Percentiles rank a stretch among this genome's conserved stretches.
phyloP scores from a whole-genome alignment of 2,113 vertebrate species.

The Rhinoderma darwinii region DNA sequence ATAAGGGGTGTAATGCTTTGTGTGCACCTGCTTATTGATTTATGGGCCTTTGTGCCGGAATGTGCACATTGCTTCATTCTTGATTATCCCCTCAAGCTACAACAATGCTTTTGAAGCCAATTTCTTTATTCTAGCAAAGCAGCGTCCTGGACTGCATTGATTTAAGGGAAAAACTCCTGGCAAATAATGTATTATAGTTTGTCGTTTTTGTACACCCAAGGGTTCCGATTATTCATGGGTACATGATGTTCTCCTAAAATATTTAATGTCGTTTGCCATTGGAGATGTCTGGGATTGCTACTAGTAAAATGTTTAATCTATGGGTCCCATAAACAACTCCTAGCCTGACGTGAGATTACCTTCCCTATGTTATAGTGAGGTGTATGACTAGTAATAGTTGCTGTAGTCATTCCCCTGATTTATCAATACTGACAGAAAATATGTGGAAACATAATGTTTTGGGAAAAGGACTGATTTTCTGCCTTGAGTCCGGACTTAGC shows the following conservation, averaged over 20 bases:
- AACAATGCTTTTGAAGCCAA: not conserved
- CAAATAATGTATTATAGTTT: constrained; percentile 8
- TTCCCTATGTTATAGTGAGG: not conserved
- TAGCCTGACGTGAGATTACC: too few species aligned
- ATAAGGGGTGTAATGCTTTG: not conserved
- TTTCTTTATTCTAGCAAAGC: constrained; percentile 9
- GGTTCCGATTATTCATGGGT: not conserved
- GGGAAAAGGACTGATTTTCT: too few species aligned
- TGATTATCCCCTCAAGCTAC: constrained; percentile 7
- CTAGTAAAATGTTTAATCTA: not conserved
- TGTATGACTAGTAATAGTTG: not conserved
- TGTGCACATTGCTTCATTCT: constrained; percentile 6
- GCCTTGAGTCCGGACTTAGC: too few species aligned
- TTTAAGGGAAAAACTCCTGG: constrained; percentile 11
- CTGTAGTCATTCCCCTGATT: not conserved
- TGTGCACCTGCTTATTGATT: constrained; percentile 42
- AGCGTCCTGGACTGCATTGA: not conserved
- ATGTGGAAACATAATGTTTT: too few species aligned
- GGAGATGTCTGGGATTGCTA: not conserved
- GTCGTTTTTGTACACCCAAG: not conserved
- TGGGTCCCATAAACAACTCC: not conserved
- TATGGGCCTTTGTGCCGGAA: not conserved
- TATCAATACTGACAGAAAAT: not conserved
- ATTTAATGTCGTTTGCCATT: not conserved
- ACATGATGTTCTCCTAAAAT: not conserved